Base-by-base conservation (phyloP, 1,140 invertebrate species). In the Oedothorax gibbosus region DNA sequence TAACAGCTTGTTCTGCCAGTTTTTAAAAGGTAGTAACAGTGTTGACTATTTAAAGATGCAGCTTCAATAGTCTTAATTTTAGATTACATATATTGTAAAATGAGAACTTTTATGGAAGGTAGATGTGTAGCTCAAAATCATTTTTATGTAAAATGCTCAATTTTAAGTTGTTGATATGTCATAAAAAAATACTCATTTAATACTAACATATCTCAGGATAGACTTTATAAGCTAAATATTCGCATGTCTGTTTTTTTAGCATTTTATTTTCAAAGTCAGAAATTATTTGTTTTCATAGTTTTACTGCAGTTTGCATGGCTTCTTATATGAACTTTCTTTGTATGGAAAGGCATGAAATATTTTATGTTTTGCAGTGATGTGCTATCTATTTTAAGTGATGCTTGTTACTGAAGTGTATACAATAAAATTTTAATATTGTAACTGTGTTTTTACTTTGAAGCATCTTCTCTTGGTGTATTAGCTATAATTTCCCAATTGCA, bases 81-180 rank as follows among this genome's bases (percentile, higher is more conserved):
- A 72, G 68, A 81, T 73, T 49, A 71, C 35, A 11, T 51, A 82
- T 57, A 73, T 82, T 73, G 54, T 73, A 71, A 65, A 82, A 50
- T 71, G 53, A 18, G 69, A 71, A 73, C 54, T 82, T 82, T 82
- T 73, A 82, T 73, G 68, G 80, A 73, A 72, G 53, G 80, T 82
- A 82, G 80, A 73, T n/a, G 21, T 82, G 20, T 82, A 82, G 80
- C 49, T 69, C 69, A 65, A 73, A 82, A 57, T 68, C 56, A 56
- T 73, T 82, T 78, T 81, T 82, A 64, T 82, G 80, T 82, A 73
- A 64, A 73, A 62, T 82, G 80, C 80, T 82, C 80, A 82, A 82
- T 82, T 79, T 81, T 82, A 21, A 73, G 80, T 73, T 82, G 80
- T 82, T 82, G 80, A 82, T 60, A 60, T 20, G 35, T 54, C 65